Evolutionary conservation across 2,888 invertebrate species (phyloP).

Genomic region (Stomorhina lunata): DNA sequence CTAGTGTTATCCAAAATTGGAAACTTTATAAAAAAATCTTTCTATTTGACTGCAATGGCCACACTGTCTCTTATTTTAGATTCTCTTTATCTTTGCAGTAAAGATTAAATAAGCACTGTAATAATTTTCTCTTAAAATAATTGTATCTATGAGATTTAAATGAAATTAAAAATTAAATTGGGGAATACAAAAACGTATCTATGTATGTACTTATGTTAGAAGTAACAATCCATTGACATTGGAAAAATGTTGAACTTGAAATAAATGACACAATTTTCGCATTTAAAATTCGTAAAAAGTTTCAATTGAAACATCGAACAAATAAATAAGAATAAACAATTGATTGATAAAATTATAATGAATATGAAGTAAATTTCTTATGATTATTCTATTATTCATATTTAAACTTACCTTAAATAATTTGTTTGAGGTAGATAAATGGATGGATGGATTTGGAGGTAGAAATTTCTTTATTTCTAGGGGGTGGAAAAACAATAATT

Average conservation of each 20-base stretch:
- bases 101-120: too few relatives aligned
- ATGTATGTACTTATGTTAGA: neutral
- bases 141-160: too few relatives aligned
- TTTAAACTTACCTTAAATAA: neutral
- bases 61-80: too few relatives aligned
- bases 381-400: neutral
- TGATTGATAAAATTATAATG: too few relatives aligned
- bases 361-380: too few relatives aligned
- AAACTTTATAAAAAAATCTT: too few relatives aligned
- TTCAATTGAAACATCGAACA: neutral
- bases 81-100: too few relatives aligned
- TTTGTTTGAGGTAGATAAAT: neutral
- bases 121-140: too few relatives aligned
- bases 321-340: neutral
- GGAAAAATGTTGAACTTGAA: constrained; percentile 33
- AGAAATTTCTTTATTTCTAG: neutral
- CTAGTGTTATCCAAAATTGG: too few relatives aligned
- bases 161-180: too few relatives aligned
- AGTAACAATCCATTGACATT: constrained; percentile 28
- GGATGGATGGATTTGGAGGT: neutral
- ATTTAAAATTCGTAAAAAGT: neutral
- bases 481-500: neutral
- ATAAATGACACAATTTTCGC: neutral
- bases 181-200: too few relatives aligned
- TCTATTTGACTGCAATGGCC: too few relatives aligned